Evolutionary conservation across 1,140 invertebrate genomes (phyloP), one percentile per base, ranked within the genome.

Genomic region (Gryon sp.): DNA sequence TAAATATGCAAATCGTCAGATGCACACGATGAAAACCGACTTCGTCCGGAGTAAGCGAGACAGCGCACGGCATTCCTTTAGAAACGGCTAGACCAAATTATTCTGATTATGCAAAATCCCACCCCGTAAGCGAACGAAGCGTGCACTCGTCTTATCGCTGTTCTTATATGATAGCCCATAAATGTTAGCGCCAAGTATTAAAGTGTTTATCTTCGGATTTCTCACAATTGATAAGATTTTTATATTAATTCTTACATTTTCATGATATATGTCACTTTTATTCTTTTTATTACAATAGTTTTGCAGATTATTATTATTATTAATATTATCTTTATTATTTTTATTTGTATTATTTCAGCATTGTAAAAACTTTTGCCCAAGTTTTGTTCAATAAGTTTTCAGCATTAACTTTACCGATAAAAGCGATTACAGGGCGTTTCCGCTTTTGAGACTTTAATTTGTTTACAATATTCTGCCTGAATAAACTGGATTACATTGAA

Each of bases 1-100:
- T 74, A 75, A 78, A 57, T 79, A 76, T 79, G 77, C 72, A 79
- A 79, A 79, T 79, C 15, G 18, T 45, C 11, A 14, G 43, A 59
- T 63, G 53, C 63, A 50, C n/a, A n/a, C n/a, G n/a, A n/a, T n/a
- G n/a, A n/a, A n/a, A n/a, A n/a, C n/a, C n/a, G n/a, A n/a, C n/a
- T n/a, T 19, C 59, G 18, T 36, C 14, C 62, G 43, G 59, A 7
- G 55, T 60, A 79, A 72, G 63, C 45, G 53, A 70, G 32, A 22
- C 9, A 62, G 43, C 50, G 76, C 63, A n/a, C n/a, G n/a, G n/a
- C 63, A 69, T 69, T 70, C 34, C 59, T 74, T 46, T 24, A 26
- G 50, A n/a, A n/a, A 43, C 34, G 50, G 12, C 22, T 69, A 43
- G 22, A 19, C 63, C 59, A 38, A 70, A 65, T 78, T 69, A 74